Evolutionary conservation across 1,140 invertebrate genomes (phyloP).

Genomic region (Nixonia krombeini): DNA sequence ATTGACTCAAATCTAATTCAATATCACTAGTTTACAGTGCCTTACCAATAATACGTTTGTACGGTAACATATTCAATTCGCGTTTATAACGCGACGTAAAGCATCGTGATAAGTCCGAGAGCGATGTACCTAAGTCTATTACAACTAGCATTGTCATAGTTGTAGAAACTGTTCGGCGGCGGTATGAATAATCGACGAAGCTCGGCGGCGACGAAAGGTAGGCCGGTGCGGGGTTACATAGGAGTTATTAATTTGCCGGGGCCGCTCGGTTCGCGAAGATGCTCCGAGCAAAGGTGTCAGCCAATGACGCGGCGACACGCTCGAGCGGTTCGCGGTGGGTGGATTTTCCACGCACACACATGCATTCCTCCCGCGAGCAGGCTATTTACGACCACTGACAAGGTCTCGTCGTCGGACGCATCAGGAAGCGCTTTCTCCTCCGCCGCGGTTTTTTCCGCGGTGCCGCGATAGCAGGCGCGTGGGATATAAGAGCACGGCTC

Average conservation of each 20-base stretch:
- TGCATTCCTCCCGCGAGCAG: constrained; percentile 14
- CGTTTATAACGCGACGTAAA: neutral
- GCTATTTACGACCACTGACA: constrained; percentile 35
- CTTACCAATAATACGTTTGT: no score
- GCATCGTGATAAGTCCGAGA: no score
- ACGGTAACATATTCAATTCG: no score
- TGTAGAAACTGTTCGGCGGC: neutral
- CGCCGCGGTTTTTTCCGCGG: neutral
- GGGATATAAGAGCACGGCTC: constrained; percentile 30
- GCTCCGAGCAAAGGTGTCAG: neutral
- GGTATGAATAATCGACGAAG: neutral
- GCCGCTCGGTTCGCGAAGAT: no score
- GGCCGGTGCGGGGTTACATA: neutral
- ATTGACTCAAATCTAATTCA: no score
- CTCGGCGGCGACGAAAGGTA: constrained; percentile 2
- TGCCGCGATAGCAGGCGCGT: constrained; percentile 15
- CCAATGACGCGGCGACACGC: constrained; percentile 1
- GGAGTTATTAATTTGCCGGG: neutral
- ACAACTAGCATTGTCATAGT: neutral
- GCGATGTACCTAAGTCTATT: no score
- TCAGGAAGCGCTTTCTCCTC: constrained; percentile 43
- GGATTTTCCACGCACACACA: constrained; percentile 16
- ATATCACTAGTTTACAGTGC: no score
- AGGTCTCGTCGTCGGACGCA: constrained; percentile 33
- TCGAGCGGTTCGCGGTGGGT: constrained; percentile 12